phyloP scores from a whole-genome alignment of 2,888 invertebrate species.

The Palloptera scutellata region DNA sequence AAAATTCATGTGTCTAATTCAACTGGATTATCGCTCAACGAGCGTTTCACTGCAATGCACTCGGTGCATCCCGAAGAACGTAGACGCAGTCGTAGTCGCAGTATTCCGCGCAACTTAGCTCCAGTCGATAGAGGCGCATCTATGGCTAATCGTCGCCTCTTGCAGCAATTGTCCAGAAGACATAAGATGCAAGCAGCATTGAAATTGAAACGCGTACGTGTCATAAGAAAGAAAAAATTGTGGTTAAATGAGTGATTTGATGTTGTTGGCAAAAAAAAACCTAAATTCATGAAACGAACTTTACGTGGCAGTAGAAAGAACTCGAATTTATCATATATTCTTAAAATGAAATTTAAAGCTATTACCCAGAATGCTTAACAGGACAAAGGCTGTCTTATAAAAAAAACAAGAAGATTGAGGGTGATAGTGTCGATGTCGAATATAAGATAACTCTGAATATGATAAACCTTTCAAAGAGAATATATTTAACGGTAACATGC shows the following conservation, averaged over 20 bases:
- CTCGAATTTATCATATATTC: too few species aligned
- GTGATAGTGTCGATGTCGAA: too few species aligned
- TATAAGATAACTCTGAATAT: too few species aligned
- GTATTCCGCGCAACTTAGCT: slow-evolving; percentile 46
- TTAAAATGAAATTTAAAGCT: too few species aligned
- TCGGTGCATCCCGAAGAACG: slow-evolving; percentile 32
- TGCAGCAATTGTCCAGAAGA: slow-evolving; percentile 60
- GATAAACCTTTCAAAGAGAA: too few species aligned
- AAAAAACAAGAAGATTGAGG: too few species aligned
- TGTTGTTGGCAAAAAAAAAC: neutral
- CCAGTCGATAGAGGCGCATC: slow-evolving; percentile 45
- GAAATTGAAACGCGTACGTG: slow-evolving; percentile 64
- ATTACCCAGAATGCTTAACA: too few species aligned
- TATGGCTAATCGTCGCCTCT: slow-evolving; percentile 56
- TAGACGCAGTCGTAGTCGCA: slow-evolving; percentile 50
- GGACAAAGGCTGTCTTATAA: too few species aligned
- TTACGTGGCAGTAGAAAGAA: too few species aligned
- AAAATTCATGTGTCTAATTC: slow-evolving; percentile 63
- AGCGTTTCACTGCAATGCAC: slow-evolving; percentile 62
- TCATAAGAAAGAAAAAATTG: slow-evolving; percentile 27
- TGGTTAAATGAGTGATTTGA: slow-evolving; percentile 8
- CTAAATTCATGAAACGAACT: slow-evolving; percentile 22
- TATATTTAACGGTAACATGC: too few species aligned
- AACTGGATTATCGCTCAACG: slow-evolving; percentile 65
- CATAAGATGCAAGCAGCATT: slow-evolving; percentile 62